phyloP scores from a whole-genome alignment of 2,888 invertebrate species.

The Leucoma salicis region DNA sequence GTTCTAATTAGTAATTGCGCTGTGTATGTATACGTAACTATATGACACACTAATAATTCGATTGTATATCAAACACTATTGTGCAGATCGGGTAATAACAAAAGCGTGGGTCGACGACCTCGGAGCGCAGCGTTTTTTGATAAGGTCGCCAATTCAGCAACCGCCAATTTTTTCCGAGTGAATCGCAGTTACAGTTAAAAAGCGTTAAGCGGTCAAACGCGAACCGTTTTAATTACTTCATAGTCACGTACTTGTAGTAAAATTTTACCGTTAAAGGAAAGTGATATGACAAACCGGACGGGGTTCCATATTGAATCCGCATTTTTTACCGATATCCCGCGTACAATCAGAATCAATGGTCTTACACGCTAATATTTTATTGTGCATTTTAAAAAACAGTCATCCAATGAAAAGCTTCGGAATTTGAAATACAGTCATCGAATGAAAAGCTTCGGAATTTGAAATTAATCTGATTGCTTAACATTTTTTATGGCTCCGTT shows the following conservation, averaged over 20 bases:
- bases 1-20: slow-evolving; percentile 34
- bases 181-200: slow-evolving; percentile 68
- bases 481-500: slow-evolving; percentile 38
- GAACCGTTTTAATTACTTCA: slow-evolving; percentile 79
- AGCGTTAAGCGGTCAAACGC: slow-evolving; percentile 54
- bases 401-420: no score
- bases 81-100: slow-evolving; percentile 42
- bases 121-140: slow-evolving; percentile 56
- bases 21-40: slow-evolving; percentile 18
- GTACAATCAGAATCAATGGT: slow-evolving; percentile 8
- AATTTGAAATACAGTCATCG: slow-evolving; percentile 31
- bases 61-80: slow-evolving; percentile 26
- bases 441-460: slow-evolving; percentile 25
- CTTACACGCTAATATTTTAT: slow-evolving; percentile 1
- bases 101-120: slow-evolving; percentile 53
- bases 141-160: slow-evolving; percentile 70
- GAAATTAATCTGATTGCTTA: slow-evolving; percentile 33
- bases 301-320: slow-evolving; percentile 37
- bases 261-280: slow-evolving; percentile 72
- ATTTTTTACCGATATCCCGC: slow-evolving; percentile 22
- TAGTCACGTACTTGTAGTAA: slow-evolving; percentile 69
- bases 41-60: slow-evolving; percentile 19
- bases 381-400: no score
- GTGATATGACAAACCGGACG: slow-evolving; percentile 63
- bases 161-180: slow-evolving; percentile 53